Evolutionary conservation across 2,113 vertebrate genomes (phyloP).

Genomic region (Uropsilus gracilis): DNA sequence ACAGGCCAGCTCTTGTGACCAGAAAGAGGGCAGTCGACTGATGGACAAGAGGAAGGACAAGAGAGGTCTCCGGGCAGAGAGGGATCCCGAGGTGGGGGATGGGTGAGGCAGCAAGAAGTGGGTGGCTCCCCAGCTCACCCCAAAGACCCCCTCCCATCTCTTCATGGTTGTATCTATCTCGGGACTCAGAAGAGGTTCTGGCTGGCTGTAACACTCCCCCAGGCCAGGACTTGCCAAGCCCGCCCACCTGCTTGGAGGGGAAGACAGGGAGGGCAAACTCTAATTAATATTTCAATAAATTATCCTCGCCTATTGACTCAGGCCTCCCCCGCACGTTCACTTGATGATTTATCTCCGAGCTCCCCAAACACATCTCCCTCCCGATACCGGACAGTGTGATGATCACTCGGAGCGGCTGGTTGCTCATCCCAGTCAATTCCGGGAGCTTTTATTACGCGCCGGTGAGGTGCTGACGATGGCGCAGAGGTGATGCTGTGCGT

Average conservation of each 20-base stretch:
- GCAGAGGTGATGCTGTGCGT: background rate
- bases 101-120: too few species aligned
- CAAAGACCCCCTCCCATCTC: background rate
- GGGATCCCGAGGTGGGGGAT: too few species aligned
- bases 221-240: conserved; percentile 31
- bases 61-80: too few species aligned
- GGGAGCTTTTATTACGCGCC: conserved; percentile 35
- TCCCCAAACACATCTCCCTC: background rate
- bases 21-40: too few species aligned
- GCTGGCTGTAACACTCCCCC: background rate
- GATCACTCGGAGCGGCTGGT: conserved; percentile 14
- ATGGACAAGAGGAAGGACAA: too few species aligned
- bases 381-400: background rate
- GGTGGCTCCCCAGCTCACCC: background rate
- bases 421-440: conserved; percentile 37
- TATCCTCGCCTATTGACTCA: conserved; percentile 47
- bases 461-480: background rate
- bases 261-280: background rate
- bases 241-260: conserved; percentile 34
- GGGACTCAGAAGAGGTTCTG: background rate
- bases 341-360: conserved; percentile 44
- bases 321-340: conserved; percentile 30
- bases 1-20: too few species aligned
- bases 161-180: background rate
- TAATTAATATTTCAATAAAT: conserved; percentile 78